A percentile compares a stretch with the other conserved stretches of the same genome.
These are phyloP conservation scores for Platyrinchus mystaceus DNA, from an alignment of 2,797 vertebrate species.

Conservation along the genomic window DNA sequence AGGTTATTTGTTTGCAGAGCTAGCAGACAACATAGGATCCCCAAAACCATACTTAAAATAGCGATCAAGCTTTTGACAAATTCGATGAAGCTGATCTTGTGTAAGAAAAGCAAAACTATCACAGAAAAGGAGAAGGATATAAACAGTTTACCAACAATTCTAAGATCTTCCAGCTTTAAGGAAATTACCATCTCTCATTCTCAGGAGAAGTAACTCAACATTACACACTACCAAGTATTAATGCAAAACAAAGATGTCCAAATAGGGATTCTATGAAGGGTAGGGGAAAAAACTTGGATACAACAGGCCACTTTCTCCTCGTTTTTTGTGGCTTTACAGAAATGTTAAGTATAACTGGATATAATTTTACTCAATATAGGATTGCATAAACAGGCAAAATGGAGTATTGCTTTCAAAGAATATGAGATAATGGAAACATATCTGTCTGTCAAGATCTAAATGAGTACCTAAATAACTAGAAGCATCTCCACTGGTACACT, in stretches of 20 bases:
- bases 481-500: neutral
- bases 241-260: neutral
- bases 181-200: neutral
- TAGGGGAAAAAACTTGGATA: accelerated
- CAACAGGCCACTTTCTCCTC: neutral
- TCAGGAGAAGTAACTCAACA: neutral
- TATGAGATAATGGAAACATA: neutral
- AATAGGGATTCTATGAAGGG: neutral
- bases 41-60: neutral
- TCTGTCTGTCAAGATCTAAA: neutral
- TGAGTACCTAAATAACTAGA: neutral
- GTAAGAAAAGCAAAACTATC: neutral
- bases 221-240: neutral
- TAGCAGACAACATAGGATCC: neutral
- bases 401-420: neutral
- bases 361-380: neutral
- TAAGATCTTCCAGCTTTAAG: neutral
- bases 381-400: neutral
- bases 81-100: neutral
- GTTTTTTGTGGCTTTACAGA: neutral
- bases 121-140: neutral
- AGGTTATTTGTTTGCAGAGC: neutral
- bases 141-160: neutral
- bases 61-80: neutral
- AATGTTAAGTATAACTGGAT: neutral